phyloP scores from a whole-genome alignment of 2,797 vertebrate species.

The Squalus acanthias region DNA sequence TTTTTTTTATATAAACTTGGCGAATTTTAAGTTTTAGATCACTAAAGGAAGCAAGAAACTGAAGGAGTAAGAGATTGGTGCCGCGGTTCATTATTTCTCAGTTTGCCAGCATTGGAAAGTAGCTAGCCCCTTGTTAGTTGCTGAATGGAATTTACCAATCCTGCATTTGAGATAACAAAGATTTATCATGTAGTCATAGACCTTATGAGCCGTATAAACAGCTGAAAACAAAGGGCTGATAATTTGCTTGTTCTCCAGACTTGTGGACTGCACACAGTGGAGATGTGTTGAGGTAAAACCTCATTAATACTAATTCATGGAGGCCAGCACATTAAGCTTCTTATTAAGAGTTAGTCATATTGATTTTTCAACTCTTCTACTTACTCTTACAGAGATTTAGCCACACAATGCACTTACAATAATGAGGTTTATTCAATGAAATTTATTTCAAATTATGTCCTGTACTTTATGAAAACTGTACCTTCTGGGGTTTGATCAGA shows the following conservation, averaged over 20 bases:
- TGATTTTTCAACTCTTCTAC: not conserved
- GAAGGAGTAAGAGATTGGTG: not conserved
- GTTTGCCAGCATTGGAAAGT: not conserved
- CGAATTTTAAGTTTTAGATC: not conserved
- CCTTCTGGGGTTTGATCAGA: not conserved
- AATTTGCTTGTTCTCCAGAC: not conserved
- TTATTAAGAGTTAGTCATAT: not conserved
- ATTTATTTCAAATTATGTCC: conserved; percentile 11
- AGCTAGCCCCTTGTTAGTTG: too few species aligned
- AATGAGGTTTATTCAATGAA: not conserved
- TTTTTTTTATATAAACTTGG: not conserved
- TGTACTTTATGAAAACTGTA: not conserved
- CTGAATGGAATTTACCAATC: not conserved
- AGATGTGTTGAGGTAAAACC: not conserved
- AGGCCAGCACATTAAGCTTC: not conserved
- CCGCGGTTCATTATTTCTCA: not conserved
- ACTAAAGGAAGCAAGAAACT: not conserved
- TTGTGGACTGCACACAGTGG: not conserved
- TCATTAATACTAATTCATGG: not conserved
- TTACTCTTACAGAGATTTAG: not conserved
- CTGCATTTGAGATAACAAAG: not conserved
- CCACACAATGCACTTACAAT: not conserved
- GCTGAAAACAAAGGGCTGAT: not conserved
- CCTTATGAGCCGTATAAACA: not conserved
- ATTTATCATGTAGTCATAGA: not conserved